Evolutionary conservation across 2,113 vertebrate genomes (phyloP).

Genomic region (Chloroceryle aenea): DNA sequence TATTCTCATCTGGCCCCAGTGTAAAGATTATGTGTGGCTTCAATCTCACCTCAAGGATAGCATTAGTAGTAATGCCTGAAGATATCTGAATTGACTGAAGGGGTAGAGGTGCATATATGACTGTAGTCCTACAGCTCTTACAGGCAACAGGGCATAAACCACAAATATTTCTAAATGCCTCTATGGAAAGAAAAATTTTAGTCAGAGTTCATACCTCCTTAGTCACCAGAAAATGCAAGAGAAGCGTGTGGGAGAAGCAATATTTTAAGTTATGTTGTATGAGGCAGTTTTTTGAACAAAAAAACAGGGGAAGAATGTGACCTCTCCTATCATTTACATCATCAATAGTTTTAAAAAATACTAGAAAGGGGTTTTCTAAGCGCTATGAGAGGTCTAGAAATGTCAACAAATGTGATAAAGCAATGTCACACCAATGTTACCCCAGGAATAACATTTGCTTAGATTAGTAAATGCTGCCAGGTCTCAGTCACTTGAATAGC

Average conservation of each 20-base stretch:
- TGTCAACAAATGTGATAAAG: background rate
- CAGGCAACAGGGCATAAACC: background rate
- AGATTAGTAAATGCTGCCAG: background rate
- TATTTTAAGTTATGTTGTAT: background rate
- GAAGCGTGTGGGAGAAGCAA: background rate
- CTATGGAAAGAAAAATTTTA: background rate
- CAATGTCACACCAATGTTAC: background rate
- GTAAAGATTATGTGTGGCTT: background rate
- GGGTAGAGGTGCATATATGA: background rate
- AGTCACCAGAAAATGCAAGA: background rate
- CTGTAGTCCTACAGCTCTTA: background rate
- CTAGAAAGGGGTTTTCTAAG: background rate
- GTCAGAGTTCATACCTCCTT: background rate
- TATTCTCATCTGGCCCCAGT: background rate
- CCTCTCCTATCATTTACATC: background rate
- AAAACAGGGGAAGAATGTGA: rapidly evolving
- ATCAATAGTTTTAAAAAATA: background rate
- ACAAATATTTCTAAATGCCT: background rate
- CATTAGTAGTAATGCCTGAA: background rate
- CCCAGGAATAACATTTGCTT: background rate
- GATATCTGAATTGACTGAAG: background rate
- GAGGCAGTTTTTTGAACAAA: background rate
- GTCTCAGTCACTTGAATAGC: background rate
- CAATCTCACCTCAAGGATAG: background rate
- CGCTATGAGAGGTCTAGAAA: background rate